Conservation (phyloP, 2,113 vertebrate species). For the Gallinago jamesoni region DNA sequence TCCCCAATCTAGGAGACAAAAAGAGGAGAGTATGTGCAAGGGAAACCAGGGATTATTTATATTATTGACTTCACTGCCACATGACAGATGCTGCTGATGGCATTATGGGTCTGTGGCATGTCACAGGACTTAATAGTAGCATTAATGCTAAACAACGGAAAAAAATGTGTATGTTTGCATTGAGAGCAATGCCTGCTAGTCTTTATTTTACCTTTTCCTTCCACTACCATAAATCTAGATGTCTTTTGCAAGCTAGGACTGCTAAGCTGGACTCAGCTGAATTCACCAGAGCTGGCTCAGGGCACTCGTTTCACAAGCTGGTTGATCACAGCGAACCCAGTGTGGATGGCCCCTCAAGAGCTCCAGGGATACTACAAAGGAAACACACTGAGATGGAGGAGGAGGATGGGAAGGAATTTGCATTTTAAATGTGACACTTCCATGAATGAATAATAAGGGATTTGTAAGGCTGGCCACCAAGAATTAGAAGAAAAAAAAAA, state of each 20-base stretch:
- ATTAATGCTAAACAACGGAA: not conserved
- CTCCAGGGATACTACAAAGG: conserved; percentile 56
- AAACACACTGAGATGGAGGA: not conserved
- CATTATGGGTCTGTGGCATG: fast-evolving
- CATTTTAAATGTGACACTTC: conserved; percentile 48
- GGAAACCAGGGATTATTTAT: not conserved
- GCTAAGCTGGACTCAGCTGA: not conserved
- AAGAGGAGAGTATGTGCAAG: not conserved
- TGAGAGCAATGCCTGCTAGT: not conserved
- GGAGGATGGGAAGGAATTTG: conserved; percentile 28
- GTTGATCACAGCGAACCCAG: not conserved
- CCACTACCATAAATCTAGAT: not conserved
- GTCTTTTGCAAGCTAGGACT: not conserved
- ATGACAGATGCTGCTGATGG: not conserved
- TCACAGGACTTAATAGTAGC: not conserved
- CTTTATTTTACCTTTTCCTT: not conserved
- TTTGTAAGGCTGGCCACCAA: conserved; percentile 43
- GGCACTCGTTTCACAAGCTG: not conserved
- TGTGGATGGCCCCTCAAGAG: not conserved
- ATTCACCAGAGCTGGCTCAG: not conserved
- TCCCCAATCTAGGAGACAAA: not conserved
- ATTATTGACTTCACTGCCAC: not conserved
- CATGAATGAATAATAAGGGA: conserved; percentile 52
- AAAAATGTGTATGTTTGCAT: not conserved
- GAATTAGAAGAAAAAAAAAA: not conserved